phyloP scores from a whole-genome alignment of 2,113 vertebrate species.

The Theropithecus gelada region DNA sequence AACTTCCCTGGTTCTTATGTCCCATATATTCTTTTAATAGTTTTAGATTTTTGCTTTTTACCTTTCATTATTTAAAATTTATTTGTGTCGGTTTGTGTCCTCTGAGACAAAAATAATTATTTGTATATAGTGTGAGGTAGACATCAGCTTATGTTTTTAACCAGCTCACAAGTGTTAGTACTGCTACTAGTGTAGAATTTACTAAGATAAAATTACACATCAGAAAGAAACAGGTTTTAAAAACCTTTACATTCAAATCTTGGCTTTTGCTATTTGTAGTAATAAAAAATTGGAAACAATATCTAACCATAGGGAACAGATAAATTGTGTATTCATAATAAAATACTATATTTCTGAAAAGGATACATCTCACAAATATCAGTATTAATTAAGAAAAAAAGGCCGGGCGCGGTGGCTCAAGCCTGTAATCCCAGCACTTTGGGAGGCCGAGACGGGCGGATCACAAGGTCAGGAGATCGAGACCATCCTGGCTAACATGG shows the following conservation, averaged over 20 bases:
- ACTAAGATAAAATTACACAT: neutral
- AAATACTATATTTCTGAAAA: neutral
- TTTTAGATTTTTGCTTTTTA: neutral
- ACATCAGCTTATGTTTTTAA: neutral
- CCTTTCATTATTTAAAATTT: neutral
- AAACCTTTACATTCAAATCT: neutral
- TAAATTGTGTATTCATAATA: neutral
- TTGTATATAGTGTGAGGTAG: neutral
- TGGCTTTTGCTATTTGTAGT: neutral
- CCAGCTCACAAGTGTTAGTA: neutral
- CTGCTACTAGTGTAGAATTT: neutral
- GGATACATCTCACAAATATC: neutral
- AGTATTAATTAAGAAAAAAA: neutral
- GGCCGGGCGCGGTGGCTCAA: too few relatives aligned
- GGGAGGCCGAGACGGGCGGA: too few relatives aligned
- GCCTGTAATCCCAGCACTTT: too few relatives aligned
- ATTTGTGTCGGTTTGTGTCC: too few relatives aligned
- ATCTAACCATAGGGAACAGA: neutral
- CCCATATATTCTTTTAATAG: neutral
- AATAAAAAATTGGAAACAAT: constrained; percentile 12
- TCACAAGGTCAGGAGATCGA: too few relatives aligned
- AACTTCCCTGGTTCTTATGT: neutral
- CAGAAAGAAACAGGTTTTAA: neutral
- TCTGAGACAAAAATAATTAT: too few relatives aligned
- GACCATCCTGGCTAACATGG: too few relatives aligned